Base-by-base conservation (phyloP, 2,888 invertebrate species). In the Lepas anatifera region DNA sequence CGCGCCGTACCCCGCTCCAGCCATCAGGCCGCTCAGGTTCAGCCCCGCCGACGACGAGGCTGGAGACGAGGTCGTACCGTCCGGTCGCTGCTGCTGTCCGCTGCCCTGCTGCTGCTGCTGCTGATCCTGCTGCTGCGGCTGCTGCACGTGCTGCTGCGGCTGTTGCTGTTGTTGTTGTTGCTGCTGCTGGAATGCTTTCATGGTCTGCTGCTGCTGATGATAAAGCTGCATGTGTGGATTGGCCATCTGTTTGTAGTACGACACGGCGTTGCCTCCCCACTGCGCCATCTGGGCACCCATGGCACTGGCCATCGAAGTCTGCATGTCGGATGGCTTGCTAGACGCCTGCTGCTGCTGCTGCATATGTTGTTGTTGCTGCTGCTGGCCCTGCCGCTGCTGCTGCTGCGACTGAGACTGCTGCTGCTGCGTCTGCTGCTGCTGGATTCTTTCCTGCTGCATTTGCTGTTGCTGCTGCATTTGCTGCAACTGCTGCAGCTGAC, bases 201-300 rank as follows among this genome's bases (percentile, higher is more conserved):
- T 64, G 7, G 64, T n/a, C 25, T 64, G 64, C n/a, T 64, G 63
- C 35, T 63, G 64, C 37, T 64, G 64, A 13, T 64, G 64, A 37
- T 64, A 64, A 8, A 64, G 64, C 16, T 64, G 64, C 64, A 64
- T 64, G 16, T 64, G 64, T 2, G 64, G 64, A 64, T 25, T 64
- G 64, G 64, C 64, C 64, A 64, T 64, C 22, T 64, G 64, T 64
- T 64, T 64, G 64, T 25, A 64, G 37, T 64, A 64, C n/a, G 64
- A 64, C 64, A 64, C 66, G 3, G 66, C 25, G 27, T 39, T 66
- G 25, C 25, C 39, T 1, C 35, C 58, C 66, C 66, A 66, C 11
- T n/a, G n/a, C n/a, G 66, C 25, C 25, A 39, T 37, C 66, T 39
- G 39, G 6, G 66, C 3, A 8, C n/a, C 35, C 66, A 41, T 41